Evolutionary conservation across 2,888 invertebrate genomes (phyloP).

Genomic region (Bruchidius siliquastri): DNA sequence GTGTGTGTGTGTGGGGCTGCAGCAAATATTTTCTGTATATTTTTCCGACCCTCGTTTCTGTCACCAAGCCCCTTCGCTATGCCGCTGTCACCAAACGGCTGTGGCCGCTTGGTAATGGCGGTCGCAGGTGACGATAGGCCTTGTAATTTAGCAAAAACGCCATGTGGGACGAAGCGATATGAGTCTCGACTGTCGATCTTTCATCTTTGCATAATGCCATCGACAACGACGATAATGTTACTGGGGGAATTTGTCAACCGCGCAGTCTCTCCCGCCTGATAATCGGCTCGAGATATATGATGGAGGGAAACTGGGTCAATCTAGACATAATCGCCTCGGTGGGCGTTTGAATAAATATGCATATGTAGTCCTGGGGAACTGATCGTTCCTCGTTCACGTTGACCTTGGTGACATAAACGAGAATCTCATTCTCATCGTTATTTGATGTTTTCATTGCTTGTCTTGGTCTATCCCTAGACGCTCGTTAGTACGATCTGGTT

Average conservation of each 20-base stretch:
- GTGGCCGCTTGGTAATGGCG: not conserved
- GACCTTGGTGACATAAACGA: too few species aligned
- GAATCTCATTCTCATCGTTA: too few species aligned
- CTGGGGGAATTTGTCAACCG: not conserved
- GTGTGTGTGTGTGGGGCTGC: too few species aligned
- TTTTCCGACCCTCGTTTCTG: too few species aligned
- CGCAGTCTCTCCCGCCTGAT: not conserved
- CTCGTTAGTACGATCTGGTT: too few species aligned
- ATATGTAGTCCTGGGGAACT: too few species aligned
- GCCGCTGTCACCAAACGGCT: not conserved
- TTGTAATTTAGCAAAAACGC: not conserved
- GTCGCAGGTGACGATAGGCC: not conserved
- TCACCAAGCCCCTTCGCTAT: not conserved
- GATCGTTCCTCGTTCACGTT: too few species aligned
- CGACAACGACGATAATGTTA: not conserved
- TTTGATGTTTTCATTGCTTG: too few species aligned
- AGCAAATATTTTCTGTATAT: too few species aligned
- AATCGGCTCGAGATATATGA: not conserved
- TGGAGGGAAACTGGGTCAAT: not conserved
- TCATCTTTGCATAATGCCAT: not conserved
- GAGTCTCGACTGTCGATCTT: not conserved
- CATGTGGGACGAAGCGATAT: not conserved
- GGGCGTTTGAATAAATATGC: too few species aligned
- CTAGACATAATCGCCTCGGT: too few species aligned
- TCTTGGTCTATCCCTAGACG: too few species aligned